Percentiles rank a stretch among this genome's conserved stretches.
Conservation (phyloP, 2,888 invertebrate species). For the Cephus runcator region DNA sequence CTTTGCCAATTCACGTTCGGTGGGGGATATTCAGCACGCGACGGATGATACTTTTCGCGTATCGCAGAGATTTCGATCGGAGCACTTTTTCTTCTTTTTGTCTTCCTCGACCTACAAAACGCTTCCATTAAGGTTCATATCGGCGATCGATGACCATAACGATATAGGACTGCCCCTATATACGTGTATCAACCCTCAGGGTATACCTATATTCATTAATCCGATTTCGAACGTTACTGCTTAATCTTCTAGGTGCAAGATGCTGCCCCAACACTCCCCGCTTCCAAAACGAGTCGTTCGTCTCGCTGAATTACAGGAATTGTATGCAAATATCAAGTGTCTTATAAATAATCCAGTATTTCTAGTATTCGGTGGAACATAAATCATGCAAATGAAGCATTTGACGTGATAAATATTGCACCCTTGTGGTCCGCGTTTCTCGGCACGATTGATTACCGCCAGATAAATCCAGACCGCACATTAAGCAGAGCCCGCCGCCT, state of each 20-base stretch:
- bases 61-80: not conserved
- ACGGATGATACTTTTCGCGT: not conserved
- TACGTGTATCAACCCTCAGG: not conserved
- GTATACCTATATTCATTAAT: not conserved
- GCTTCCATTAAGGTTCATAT: not conserved
- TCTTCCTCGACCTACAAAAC: not conserved
- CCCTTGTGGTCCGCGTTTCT: constrained; percentile 37
- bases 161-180: not conserved
- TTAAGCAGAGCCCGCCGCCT: constrained; percentile 47
- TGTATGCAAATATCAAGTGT: constrained; percentile 20
- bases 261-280: not conserved
- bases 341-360: constrained; percentile 46
- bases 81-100: not conserved
- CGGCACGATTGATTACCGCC: constrained; percentile 59
- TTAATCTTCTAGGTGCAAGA: not conserved
- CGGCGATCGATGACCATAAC: not conserved
- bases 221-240: not conserved
- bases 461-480: constrained; percentile 61
- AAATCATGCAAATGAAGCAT: constrained; percentile 62
- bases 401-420: constrained; percentile 62
- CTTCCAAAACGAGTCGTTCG: not conserved
- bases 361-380: constrained; percentile 48
- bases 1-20: not conserved
- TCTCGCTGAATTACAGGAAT: constrained; percentile 19
- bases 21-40: not conserved